Conservation (phyloP, 1,140 invertebrate species). For the Berghia stephanieae region DNA sequence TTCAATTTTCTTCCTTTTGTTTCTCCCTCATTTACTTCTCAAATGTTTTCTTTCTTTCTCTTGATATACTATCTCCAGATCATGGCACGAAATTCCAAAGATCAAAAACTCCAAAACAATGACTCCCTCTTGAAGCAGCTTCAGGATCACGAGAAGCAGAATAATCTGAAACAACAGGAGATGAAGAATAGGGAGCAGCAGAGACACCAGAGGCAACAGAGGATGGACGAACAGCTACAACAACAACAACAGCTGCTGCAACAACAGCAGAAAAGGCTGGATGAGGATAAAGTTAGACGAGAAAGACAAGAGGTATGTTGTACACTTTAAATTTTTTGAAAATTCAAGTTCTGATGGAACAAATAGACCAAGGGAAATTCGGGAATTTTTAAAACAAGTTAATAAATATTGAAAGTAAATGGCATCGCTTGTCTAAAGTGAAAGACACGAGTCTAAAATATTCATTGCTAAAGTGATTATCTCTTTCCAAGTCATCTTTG, state of each 20-base stretch:
- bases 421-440: too few relatives aligned
- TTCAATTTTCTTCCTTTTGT: not conserved
- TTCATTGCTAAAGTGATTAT: too few relatives aligned
- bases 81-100: not conserved
- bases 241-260: not conserved
- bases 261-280: not conserved
- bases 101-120: not conserved
- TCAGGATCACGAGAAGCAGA: constrained; percentile 1
- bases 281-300: too few relatives aligned
- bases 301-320: too few relatives aligned
- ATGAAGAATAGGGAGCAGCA: constrained; percentile 4
- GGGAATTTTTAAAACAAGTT: too few relatives aligned
- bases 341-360: too few relatives aligned
- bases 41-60: not conserved
- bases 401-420: too few relatives aligned
- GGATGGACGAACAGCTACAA: not conserved
- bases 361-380: too few relatives aligned
- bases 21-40: not conserved
- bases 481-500: too few relatives aligned
- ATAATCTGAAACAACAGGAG: not conserved
- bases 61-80: not conserved
- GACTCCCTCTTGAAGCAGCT: not conserved
- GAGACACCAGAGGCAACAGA: constrained; percentile 10
- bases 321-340: too few relatives aligned
- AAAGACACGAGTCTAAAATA: too few relatives aligned